Evolutionary conservation across 2,113 vertebrate genomes (phyloP).

Genomic region (Danio rerio): DNA sequence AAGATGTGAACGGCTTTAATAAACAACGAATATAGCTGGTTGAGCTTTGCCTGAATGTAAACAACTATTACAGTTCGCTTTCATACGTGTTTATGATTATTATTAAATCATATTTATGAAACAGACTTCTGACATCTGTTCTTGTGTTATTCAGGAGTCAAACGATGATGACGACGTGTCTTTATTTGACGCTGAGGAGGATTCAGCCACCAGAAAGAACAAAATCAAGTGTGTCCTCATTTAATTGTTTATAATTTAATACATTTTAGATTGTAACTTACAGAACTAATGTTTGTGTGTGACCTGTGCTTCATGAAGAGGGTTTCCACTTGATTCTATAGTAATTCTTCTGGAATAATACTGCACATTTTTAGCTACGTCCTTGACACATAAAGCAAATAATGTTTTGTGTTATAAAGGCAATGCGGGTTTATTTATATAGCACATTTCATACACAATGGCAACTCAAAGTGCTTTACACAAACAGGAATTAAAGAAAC

Average conservation of each 20-base stretch:
- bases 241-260: too few species aligned
- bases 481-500: too few species aligned
- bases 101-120: background rate
- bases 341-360: background rate
- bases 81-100: background rate
- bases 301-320: conserved; percentile 7
- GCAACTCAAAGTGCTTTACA: too few species aligned
- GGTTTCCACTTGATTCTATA: conserved; percentile 34
- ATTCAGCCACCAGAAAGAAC: conserved; percentile 77
- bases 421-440: too few species aligned
- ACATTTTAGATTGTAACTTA: too few species aligned
- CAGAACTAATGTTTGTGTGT: too few species aligned
- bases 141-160: conserved; percentile 74
- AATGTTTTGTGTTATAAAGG: too few species aligned
- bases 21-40: background rate
- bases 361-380: too few species aligned
- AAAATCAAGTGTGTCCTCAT: conserved; percentile 80
- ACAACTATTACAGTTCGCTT: background rate
- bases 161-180: conserved; percentile 93
- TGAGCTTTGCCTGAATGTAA: conserved; percentile 4
- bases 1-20: background rate
- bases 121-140: background rate
- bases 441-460: too few species aligned
- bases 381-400: too few species aligned
- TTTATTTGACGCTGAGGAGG: conserved; percentile 92